A percentile compares a stretch with the other conserved stretches of the same genome.
Evolutionary conservation across 1,140 invertebrate species (phyloP).

Genomic region (Drosophila paulistorum): DNA sequence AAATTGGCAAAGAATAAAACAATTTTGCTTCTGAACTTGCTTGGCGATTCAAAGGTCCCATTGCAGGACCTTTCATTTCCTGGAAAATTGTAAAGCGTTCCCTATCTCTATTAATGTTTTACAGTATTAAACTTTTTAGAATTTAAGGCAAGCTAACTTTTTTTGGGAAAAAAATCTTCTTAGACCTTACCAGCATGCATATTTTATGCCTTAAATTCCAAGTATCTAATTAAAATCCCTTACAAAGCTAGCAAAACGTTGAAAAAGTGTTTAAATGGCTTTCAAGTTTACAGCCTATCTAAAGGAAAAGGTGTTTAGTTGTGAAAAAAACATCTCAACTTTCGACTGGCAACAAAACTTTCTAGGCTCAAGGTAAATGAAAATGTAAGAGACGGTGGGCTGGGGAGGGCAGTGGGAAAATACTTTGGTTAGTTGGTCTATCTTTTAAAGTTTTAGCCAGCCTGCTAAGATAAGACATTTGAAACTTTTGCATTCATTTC

Average conservation of each 20-base stretch:
- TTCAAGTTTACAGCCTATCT: conserved; percentile 4
- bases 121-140: too few relatives aligned
- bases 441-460: conserved; percentile 55
- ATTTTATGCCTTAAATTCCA: conserved; percentile 26
- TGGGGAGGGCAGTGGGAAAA: conserved; percentile 5
- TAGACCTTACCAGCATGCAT: not conserved
- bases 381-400: conserved; percentile 10
- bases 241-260: conserved; percentile 4
- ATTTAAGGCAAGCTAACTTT: too few relatives aligned
- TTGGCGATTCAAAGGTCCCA: too few relatives aligned
- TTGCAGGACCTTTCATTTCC: too few relatives aligned
- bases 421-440: conserved; percentile 46
- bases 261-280: conserved; percentile 46
- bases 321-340: conserved; percentile 37
- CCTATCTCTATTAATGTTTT: too few relatives aligned
- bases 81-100: too few relatives aligned
- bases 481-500: conserved; percentile 52
- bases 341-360: conserved; percentile 46
- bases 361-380: conserved; percentile 41
- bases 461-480: conserved; percentile 30
- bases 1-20: not conserved
- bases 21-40: too few relatives aligned
- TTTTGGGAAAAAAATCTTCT: not conserved
- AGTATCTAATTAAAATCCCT: conserved; percentile 43
- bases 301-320: conserved; percentile 50